Percentiles rank a stretch among this genome's conserved stretches.
Evolutionary conservation across 92 coral and sea anemone genomes (phyloP).

Genomic region (Parazoanthus atlanticus): DNA sequence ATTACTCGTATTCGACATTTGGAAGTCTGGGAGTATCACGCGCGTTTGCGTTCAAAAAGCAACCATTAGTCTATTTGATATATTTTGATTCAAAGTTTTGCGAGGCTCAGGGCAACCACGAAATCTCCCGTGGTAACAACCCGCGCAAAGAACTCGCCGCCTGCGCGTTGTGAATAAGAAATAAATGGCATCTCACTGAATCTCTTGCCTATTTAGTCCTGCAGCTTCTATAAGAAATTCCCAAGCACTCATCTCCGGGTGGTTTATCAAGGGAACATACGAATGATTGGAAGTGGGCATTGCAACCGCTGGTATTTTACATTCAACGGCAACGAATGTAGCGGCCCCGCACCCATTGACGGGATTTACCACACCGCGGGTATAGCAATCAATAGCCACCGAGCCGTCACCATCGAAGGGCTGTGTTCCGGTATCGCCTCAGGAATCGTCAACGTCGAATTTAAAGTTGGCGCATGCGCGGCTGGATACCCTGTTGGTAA

Average conservation of each 20-base stretch:
- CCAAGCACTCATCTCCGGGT: conserved; percentile 10
- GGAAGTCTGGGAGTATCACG: too few relatives aligned
- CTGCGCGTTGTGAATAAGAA: too few relatives aligned
- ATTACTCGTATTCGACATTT: too few relatives aligned
- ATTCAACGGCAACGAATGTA: conserved; percentile 1
- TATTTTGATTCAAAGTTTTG: too few relatives aligned
- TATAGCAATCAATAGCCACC: background rate
- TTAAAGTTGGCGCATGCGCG: conserved; percentile 9
- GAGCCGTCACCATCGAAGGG: conserved; percentile 3
- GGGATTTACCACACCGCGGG: background rate
- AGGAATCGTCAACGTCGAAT: background rate
- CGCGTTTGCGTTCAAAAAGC: too few relatives aligned
- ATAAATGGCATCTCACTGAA: background rate
- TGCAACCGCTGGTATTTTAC: conserved; percentile 14
- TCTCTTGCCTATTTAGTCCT: background rate
- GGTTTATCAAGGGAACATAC: conserved; percentile 14
- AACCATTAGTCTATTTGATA: too few relatives aligned
- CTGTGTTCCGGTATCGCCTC: background rate
- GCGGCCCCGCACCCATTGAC: conserved; percentile 16
- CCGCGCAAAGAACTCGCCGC: too few relatives aligned
- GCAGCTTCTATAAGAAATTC: conserved; percentile 6
- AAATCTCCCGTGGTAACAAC: too few relatives aligned
- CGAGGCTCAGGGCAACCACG: too few relatives aligned
- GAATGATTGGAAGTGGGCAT: background rate
- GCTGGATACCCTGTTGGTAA: background rate